Conservation (phyloP, 92 coral and sea anemone genomes). For the Phenganax marumi region DNA sequence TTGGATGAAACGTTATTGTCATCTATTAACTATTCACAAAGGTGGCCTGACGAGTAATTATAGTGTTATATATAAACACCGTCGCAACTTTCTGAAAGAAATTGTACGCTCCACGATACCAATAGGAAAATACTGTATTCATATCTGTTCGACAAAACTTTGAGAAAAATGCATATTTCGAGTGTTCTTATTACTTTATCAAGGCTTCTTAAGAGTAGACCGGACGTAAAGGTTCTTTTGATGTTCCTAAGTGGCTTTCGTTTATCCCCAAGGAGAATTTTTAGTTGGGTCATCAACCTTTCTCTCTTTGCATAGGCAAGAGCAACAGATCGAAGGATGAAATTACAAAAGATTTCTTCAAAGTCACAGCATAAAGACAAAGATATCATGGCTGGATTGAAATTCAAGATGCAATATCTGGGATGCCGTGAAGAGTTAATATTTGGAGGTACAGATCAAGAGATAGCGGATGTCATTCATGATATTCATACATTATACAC, state of each 20-base stretch:
- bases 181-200: slow-evolving; percentile 3
- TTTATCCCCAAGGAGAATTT: not conserved
- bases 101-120: not conserved
- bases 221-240: slow-evolving; percentile 4
- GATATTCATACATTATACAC: slow-evolving; percentile 23
- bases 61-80: not conserved
- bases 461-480: slow-evolving; percentile 30
- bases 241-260: not conserved
- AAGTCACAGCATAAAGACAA: not conserved
- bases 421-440: slow-evolving; percentile 12
- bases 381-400: slow-evolving; percentile 20
- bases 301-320: slow-evolving; percentile 1
- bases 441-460: slow-evolving; percentile 21
- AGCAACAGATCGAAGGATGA: not conserved
- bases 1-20: not conserved
- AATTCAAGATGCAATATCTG: slow-evolving; percentile 17
- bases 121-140: not conserved
- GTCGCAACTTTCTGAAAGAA: not conserved
- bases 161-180: not conserved
- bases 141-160: not conserved
- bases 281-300: not conserved
- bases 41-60: slow-evolving; percentile 1
- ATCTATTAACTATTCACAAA: not conserved
- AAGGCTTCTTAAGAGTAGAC: not conserved
- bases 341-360: not conserved